Evolutionary conservation across 2,888 invertebrate species (phyloP).

Genomic region (Thysanoteuthis rhombus): DNA sequence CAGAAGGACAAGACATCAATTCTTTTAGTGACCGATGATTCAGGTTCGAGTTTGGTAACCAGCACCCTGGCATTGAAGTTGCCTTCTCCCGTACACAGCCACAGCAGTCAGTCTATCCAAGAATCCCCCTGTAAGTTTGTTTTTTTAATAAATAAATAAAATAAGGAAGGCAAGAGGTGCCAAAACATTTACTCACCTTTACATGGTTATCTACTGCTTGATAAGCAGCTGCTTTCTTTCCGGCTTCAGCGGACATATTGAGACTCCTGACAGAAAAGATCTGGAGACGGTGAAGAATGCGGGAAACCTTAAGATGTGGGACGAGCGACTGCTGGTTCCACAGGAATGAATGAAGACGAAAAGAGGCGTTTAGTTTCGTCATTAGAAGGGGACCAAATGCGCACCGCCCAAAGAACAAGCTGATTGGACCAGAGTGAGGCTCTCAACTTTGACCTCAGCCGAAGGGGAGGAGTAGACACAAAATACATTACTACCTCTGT

Average conservation of each 20-base stretch:
- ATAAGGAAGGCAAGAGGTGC: neutral
- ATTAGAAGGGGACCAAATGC: neutral
- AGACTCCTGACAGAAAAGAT: neutral
- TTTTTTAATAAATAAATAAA: neutral
- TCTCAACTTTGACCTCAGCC: neutral
- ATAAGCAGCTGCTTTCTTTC: conserved; percentile 61
- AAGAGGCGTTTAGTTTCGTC: neutral
- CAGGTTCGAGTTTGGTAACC: neutral
- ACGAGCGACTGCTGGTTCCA: neutral
- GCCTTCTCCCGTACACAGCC: neutral
- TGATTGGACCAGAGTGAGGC: neutral
- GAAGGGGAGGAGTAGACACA: neutral
- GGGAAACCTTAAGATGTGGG: neutral
- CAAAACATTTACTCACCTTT: conserved; percentile 42
- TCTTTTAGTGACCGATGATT: neutral
- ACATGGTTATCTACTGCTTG: conserved; percentile 60
- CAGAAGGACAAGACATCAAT: neutral
- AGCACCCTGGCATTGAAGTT: neutral
- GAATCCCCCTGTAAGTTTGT: neutral
- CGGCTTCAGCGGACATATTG: conserved; percentile 40
- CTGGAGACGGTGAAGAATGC: neutral
- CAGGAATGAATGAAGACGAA: neutral
- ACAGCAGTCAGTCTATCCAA: neutral
- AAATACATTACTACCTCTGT: too few species aligned
- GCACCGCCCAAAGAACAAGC: neutral